phyloP scores from a whole-genome alignment of 1,140 invertebrate genomes.

The Leptinotarsa undecemlineata region DNA sequence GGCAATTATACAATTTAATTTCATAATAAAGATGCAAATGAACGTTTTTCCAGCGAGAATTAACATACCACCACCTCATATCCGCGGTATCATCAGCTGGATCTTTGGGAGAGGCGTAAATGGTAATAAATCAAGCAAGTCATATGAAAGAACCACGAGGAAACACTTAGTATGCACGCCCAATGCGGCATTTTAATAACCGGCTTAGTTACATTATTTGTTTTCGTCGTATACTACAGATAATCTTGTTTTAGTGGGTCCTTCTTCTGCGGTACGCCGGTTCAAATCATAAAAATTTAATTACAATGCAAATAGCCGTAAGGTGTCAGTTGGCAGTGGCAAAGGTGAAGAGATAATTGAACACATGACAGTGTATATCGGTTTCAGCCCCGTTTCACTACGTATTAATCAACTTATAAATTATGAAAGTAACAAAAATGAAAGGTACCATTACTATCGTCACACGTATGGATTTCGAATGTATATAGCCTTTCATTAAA shows the following conservation, averaged over 20 bases:
- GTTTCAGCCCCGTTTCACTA: no score
- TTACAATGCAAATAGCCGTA: conserved; percentile 6
- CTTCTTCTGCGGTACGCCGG: not conserved
- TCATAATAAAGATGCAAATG: conserved; percentile 21
- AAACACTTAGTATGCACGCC: conserved; percentile 5
- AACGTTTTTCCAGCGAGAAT: conserved; percentile 3
- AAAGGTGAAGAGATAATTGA: no score
- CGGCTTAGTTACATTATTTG: conserved; percentile 5
- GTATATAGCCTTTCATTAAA: no score
- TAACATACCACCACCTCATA: conserved; percentile 17
- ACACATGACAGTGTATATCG: no score
- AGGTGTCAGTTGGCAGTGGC: not conserved
- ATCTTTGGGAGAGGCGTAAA: conserved; percentile 8
- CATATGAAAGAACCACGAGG: conserved; percentile 12
- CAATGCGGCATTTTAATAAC: not conserved
- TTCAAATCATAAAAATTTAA: not conserved
- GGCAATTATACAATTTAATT: conserved; percentile 14
- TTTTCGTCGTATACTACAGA: not conserved
- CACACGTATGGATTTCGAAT: no score
- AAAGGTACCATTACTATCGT: no score
- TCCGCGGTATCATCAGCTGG: conserved; percentile 14
- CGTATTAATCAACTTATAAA: no score
- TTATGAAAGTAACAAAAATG: no score
- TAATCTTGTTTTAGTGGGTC: not conserved
- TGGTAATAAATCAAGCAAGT: conserved; percentile 19